Base-by-base conservation (phyloP, 2,888 invertebrate species). In the Autographa pulchrina region DNA sequence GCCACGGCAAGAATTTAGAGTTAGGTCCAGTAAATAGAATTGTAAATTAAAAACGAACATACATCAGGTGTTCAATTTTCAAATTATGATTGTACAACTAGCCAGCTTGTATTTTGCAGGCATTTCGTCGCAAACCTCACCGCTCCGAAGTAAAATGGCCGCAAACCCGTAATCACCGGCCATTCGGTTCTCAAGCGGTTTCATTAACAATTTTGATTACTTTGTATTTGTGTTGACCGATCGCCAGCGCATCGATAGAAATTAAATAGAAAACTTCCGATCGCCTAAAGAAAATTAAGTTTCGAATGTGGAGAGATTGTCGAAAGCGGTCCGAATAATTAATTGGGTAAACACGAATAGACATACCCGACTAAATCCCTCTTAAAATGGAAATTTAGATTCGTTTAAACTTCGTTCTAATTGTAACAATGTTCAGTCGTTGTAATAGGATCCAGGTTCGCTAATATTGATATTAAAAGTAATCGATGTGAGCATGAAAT, bases 151-250 rank as follows among this genome's bases (percentile, higher is more conserved):
- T 56, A 25, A 56, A 59, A 9, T 59, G 16, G 8, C 25, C 11
- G 32, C 65, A 66, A 69, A 58, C 32, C 41, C 56, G 43, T 43
- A 43, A 35, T 35, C 31, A 56, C n/a, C 43, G 35, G 14, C 9
- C 59, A 43, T 65, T 75, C 52, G 62, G 31, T 72, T 68, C 59
- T 63, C 79, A 79, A 81, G 70, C 84, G 80, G 72, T 89, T 91
- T 88, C 88, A 93, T 92, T 92, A 91, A 88, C 86, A 89, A 89
- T 92, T 92, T 92, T 90, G 89, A 93, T 93, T 92, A 91, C 92
- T 93, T 92, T 89, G 80, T 92, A 91, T 94, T 93, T 93, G 90
- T 93, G 90, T 93, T 93, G 86, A 85, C 85, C 82, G 85, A 85
- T 76, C 81, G 77, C 78, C 78, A 59, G 63, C 70, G 62, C 65